A percentile compares a stretch with the other conserved stretches of the same genome.
Evolutionary conservation across 1,140 invertebrate species (phyloP).

Genomic region (Drosophila pruinosa): DNA sequence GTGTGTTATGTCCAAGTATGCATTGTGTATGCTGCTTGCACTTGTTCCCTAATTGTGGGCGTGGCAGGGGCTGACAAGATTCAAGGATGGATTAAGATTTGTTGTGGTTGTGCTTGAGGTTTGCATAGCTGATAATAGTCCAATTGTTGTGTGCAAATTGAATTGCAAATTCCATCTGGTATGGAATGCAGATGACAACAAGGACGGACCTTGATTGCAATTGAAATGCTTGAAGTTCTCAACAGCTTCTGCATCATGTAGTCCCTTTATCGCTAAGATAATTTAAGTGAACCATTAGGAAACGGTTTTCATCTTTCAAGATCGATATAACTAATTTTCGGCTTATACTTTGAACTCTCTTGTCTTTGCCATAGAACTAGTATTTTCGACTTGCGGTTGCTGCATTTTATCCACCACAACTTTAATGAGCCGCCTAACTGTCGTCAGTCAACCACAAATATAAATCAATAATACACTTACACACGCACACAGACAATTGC

Average conservation of each 20-base stretch:
- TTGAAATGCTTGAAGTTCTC: not conserved
- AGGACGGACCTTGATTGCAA: not conserved
- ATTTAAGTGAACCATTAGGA: not conserved
- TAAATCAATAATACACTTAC: constrained; percentile 56
- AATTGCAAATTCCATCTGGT: not conserved
- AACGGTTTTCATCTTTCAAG: too few species aligned
- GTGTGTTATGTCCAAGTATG: not conserved
- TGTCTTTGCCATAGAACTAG: not conserved
- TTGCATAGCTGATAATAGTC: constrained; percentile 13
- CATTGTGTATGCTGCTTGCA: not conserved
- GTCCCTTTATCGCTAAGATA: not conserved
- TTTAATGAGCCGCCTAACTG: constrained; percentile 44
- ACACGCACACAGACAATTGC: constrained; percentile 31
- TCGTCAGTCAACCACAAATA: constrained; percentile 2
- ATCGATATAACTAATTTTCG: too few species aligned
- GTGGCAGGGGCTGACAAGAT: constrained; percentile 17
- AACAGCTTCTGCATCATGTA: not conserved
- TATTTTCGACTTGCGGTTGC: not conserved
- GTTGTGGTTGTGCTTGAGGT: constrained; percentile 5
- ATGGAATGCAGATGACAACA: not conserved
- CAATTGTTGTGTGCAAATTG: not conserved
- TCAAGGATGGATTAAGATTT: constrained; percentile 34
- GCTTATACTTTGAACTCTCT: too few species aligned
- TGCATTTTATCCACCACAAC: constrained; percentile 22
- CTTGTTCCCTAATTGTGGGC: not conserved